phyloP scores from a whole-genome alignment of 2,113 vertebrate species.

The Ploceus nigricollis region DNA sequence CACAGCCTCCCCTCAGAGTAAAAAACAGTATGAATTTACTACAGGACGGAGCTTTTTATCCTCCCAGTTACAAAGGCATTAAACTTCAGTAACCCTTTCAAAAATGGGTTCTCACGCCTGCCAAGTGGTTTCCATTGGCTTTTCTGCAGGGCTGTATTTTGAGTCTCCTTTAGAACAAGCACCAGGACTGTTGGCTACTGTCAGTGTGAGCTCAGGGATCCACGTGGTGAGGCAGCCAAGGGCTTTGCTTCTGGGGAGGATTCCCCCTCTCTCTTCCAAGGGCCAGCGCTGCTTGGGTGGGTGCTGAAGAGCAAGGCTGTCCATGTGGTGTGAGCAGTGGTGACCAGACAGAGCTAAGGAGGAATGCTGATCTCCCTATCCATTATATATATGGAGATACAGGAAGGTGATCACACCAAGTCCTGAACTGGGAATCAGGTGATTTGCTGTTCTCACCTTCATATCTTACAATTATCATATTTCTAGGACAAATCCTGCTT shows the following conservation, averaged over 20 bases:
- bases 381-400: accelerated
- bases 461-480: background rate
- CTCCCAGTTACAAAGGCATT: background rate
- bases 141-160: background rate
- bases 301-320: background rate
- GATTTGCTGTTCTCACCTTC: background rate
- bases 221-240: accelerated
- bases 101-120: background rate
- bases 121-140: background rate
- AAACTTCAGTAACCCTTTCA: background rate
- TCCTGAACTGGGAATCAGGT: background rate
- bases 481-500: background rate
- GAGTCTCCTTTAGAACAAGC: background rate
- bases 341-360: background rate
- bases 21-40: background rate
- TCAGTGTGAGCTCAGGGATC: background rate
- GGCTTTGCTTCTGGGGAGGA: background rate
- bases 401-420: background rate
- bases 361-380: accelerated
- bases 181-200: background rate
- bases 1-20: background rate
- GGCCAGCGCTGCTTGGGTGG: background rate
- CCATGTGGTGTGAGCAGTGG: accelerated
- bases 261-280: background rate
- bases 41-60: background rate